Evolutionary conservation across 1,140 invertebrate genomes (phyloP), one percentile per base, ranked within the genome.

Genomic region (Drosophila lini): DNA sequence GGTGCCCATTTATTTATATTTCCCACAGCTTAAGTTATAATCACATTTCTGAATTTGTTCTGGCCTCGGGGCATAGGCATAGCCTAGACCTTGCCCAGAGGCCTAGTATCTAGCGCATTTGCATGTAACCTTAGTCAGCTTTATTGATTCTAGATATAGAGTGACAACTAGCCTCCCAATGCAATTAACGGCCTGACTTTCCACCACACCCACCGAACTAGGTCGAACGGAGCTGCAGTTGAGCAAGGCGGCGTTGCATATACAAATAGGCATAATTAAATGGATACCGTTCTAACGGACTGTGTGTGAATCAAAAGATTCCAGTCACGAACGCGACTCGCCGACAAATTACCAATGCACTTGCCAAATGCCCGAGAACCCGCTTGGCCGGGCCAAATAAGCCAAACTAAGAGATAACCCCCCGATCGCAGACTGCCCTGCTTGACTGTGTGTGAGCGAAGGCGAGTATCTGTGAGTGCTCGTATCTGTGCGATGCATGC

Each of bases 281-380:
- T 53, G 50, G 36, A 70, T 68, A 42, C 64, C 64, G 76, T 74
- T 80, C 73, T 89, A 88, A 89, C 83, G 83, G 84, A 16, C 71
- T 45, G 31, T 45, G 42, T 19, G 44, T 45, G 40, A 58, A 61
- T 78, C 77, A 25, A 88, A 88, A 78, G 83, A 88, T 89, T 88
- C 84, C 38, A 81, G 73, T 74, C 84, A 88, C 84, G 84, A 88
- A 88, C 81, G 48, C 55, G 60, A 59, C 42, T 45, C 31, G n/a
- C 47, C 78, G 84, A 89, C 80, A 89, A 89, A 89, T 89, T 88
- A 89, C 84, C 77, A 85, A 78, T 88, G 84, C 84, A 88, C 84
- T 88, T 88, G 84, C 84, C 81, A 88, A 86, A 88, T 67, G 44
- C n/a, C 28, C 42, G 50, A 65, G 62, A 56, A 86, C 81, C 83